Evolutionary conservation across 2,797 vertebrate species (phyloP).

Genomic region (Malacoctenus gilli): DNA sequence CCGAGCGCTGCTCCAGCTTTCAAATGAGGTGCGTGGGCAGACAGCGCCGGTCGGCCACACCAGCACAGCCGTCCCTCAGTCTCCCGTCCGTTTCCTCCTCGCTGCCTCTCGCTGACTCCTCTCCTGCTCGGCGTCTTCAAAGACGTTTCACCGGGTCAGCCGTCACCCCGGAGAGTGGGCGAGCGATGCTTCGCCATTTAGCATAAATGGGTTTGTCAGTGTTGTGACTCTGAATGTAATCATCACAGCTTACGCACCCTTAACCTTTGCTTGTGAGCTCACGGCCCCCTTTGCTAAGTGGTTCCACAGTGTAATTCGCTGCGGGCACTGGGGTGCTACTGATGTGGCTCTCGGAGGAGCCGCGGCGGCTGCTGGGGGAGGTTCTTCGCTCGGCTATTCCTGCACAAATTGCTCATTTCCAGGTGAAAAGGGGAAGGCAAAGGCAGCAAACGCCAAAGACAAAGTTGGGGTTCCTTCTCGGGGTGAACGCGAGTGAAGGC

Average conservation of each 20-base stretch:
- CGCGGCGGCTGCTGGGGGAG: conserved; percentile 1
- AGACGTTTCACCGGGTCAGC: conserved; percentile 13
- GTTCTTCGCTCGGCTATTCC: conserved; percentile 26
- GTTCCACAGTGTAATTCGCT: conserved; percentile 37
- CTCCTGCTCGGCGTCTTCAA: conserved; percentile 8
- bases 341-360: conserved; percentile 32
- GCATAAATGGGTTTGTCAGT: conserved; percentile 40
- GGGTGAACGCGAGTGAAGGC: not conserved
- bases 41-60: conserved; percentile 30
- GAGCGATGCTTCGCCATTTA: conserved; percentile 34
- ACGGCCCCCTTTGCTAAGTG: conserved; percentile 39
- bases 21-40: conserved; percentile 64
- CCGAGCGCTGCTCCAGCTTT: conserved; percentile 51
- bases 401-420: not conserved
- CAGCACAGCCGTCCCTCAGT: not conserved
- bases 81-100: not conserved
- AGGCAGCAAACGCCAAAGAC: not conserved
- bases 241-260: conserved; percentile 50
- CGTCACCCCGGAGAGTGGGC: conserved; percentile 24
- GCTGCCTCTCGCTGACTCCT: not conserved
- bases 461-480: not conserved
- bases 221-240: conserved; percentile 51
- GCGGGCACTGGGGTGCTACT: conserved; percentile 29
- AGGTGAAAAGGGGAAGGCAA: conserved; percentile 1
- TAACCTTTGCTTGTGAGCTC: conserved; percentile 58